Conservation (phyloP, 2,113 vertebrate genomes). For the Leptobrachium leishanense region DNA sequence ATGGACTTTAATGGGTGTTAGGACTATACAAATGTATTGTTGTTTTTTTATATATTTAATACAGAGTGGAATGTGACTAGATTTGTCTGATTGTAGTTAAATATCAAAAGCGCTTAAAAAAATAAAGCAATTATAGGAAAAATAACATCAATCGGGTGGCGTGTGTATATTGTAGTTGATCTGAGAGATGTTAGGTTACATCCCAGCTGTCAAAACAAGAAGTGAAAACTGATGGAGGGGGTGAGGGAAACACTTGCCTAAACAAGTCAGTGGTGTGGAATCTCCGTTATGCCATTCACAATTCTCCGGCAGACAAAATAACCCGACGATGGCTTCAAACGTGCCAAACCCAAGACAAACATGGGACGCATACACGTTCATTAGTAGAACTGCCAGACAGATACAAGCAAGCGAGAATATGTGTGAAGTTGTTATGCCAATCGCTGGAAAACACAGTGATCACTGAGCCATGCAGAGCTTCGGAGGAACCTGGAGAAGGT, state of each 20-base stretch:
- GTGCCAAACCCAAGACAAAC: neutral
- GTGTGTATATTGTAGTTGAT: neutral
- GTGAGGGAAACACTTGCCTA: neutral
- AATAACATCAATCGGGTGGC: neutral
- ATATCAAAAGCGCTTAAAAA: neutral
- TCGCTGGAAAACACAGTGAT: too few species aligned
- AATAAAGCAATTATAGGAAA: neutral
- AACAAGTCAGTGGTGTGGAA: neutral
- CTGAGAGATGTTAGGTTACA: neutral
- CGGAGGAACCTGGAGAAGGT: too few species aligned
- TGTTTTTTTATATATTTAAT: too few species aligned
- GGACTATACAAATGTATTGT: too few species aligned
- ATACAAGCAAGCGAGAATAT: too few species aligned
- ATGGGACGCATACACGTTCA: constrained; percentile 4
- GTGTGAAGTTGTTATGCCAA: too few species aligned
- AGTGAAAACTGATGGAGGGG: neutral
- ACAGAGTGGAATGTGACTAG: too few species aligned
- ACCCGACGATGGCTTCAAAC: neutral
- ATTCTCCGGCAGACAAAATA: constrained; percentile 26
- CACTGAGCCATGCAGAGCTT: too few species aligned
- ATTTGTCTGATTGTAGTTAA: neutral
- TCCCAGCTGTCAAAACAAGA: neutral
- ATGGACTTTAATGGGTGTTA: too few species aligned
- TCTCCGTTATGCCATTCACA: constrained; percentile 1
- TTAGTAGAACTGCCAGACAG: constrained; percentile 1